Percentiles rank a stretch among this genome's conserved stretches.
phyloP scores from a whole-genome alignment of 1,140 invertebrate genomes.

The Drosophila baimaii region DNA sequence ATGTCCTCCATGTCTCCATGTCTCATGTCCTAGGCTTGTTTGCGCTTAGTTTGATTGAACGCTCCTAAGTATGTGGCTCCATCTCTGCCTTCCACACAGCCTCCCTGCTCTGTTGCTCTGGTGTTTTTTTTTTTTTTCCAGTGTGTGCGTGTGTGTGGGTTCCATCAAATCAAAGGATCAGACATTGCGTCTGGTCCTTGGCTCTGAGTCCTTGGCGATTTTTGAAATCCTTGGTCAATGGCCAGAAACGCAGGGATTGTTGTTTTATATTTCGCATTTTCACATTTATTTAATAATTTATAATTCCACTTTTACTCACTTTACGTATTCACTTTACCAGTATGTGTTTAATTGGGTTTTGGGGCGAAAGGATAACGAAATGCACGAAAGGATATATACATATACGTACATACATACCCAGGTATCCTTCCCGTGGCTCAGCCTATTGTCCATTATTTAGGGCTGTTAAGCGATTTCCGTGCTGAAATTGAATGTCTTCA shows the following conservation, averaged over 20 bases:
- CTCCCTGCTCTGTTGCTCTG: not conserved
- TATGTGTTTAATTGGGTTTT: not conserved
- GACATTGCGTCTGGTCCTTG: conserved; percentile 46
- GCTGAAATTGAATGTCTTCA: conserved; percentile 69
- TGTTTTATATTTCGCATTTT: no score
- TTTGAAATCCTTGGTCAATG: conserved; percentile 8
- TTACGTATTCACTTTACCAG: no score
- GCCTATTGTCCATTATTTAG: conserved; percentile 60
- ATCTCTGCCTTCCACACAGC: not conserved
- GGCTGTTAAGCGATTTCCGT: conserved; percentile 71
- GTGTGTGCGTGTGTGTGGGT: conserved; percentile 29
- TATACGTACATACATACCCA: no score
- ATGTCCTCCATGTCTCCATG: conserved; percentile 8
- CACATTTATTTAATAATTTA: not conserved
- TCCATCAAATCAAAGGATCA: conserved; percentile 66
- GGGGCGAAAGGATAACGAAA: not conserved
- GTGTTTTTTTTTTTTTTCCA: not conserved
- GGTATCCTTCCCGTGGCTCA: not conserved
- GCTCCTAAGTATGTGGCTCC: conserved; percentile 42
- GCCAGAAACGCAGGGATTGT: not conserved
- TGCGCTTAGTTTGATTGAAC: conserved; percentile 73
- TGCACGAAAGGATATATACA: not conserved
- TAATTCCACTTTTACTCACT: no score
- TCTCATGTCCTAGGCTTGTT: conserved; percentile 57
- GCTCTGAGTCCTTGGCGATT: conserved; percentile 5